Evolutionary conservation across 2,888 invertebrate species (phyloP), one percentile per base, ranked within the genome.

Genomic region (Nemotelus pantherinus): DNA sequence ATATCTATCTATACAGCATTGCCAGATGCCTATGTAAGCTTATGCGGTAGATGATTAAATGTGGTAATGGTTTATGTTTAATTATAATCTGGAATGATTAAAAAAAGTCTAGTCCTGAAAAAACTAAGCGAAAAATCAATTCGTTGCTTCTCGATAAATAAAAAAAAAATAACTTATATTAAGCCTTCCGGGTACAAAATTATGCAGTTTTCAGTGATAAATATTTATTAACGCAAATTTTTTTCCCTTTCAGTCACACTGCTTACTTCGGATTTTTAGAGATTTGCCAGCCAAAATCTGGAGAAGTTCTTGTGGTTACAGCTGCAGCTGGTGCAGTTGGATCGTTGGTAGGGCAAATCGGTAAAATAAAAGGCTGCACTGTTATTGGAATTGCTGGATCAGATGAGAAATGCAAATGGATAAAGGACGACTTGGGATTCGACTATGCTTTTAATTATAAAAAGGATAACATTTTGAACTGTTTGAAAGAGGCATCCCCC

Each of bases 251-350:
- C 81, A 93, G 94, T 41, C 91, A 91, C 82, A 93, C 94, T 2
- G 93, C 94, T 0, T 92, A 93, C 83, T 93, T 94, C 86, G 94
- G 94, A 1, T 87, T 94, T 6, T 85, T 91, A 79, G 92, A 94
- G 81, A 87, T 93, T 78, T 93, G 93, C 80, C 85, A 90, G 79
- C 93, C 94, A 2, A 92, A 93, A 86, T 81, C 89, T 3, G 93
- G 93, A 6, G 94, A 95, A 85, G 92, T 92, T 0, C 89, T 94
- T n/a, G 91, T 92, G 0, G 90, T 95, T 1, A 92, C 91, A 45
- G 92, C 92, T 3, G 94, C 94, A 10, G 94, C 93, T 43, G 94
- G 94, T 39, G 94, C 94, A 55, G 94, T 94, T 10, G 95, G 94
- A 4, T 91, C 90, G 78, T 89, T 92, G 71, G 94, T 93, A 44